These are phyloP conservation scores for Enteromius viviparus DNA, from an alignment of 2,797 vertebrate genomes.

Conservation along the genomic window DNA sequence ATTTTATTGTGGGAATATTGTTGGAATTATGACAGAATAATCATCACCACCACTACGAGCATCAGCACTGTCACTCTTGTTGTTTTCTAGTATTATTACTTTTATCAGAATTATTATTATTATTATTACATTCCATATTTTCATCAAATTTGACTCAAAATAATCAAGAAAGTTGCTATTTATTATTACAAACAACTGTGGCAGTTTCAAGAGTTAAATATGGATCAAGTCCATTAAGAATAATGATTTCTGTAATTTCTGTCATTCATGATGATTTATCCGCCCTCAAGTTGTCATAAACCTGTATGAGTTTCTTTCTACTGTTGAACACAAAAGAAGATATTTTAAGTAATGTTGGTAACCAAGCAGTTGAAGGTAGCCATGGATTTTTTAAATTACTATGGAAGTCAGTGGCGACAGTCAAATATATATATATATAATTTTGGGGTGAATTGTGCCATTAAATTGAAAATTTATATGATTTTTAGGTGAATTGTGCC, in stretches of 20 bases:
- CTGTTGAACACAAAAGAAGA: background rate
- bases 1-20: background rate
- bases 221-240: background rate
- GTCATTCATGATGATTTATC: no score
- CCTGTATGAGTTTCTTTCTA: no score
- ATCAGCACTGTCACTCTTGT: background rate
- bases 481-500: no score
- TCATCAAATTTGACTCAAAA: background rate
- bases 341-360: background rate
- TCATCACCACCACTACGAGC: background rate
- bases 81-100: background rate
- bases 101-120: background rate
- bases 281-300: no score
- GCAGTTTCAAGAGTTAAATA: background rate
- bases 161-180: background rate
- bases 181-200: background rate
- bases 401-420: background rate
- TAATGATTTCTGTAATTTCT: no score
- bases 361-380: constrained; percentile 1
- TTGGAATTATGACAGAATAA: background rate
- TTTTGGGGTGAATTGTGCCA: no score
- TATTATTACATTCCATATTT: background rate
- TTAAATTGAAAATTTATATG: no score
- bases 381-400: background rate
- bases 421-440: no score